A percentile compares a stretch with the other conserved stretches of the same genome.
phyloP scores from a whole-genome alignment of 2,113 vertebrate genomes.

The Zosterops pallidus region DNA sequence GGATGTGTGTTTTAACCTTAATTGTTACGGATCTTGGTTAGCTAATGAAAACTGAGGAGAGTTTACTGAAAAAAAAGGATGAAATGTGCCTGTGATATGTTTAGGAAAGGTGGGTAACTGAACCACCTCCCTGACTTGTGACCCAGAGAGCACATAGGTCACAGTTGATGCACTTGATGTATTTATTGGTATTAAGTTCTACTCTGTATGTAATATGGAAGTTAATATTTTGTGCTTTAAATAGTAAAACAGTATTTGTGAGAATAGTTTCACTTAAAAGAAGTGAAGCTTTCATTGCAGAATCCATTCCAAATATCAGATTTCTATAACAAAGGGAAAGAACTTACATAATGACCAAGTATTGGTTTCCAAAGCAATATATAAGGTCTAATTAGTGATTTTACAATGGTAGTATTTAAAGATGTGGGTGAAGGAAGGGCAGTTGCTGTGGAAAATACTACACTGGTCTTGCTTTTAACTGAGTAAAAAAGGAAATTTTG shows the following conservation, averaged over 20 bases:
- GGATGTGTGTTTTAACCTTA: background rate
- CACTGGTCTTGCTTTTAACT: background rate
- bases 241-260: background rate
- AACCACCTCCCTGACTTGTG: background rate
- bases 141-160: background rate
- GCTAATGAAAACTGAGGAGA: background rate
- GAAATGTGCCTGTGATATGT: background rate
- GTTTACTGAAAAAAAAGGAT: background rate
- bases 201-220: background rate
- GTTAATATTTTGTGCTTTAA: background rate
- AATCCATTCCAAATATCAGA: background rate
- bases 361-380: background rate
- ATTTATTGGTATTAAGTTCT: background rate
- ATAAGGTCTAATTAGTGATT: background rate
- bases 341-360: background rate
- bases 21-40: background rate
- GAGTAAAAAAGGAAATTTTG: background rate
- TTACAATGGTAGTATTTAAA: background rate
- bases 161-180: background rate
- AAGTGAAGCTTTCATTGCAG: background rate
- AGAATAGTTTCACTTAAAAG: background rate
- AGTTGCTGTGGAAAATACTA: background rate
- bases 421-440: background rate
- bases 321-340: slow-evolving; percentile 41
- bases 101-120: background rate